These are phyloP conservation scores for Epizoanthus ramosus DNA, from an alignment of 92 coral and sea anemone species.

Conservation along the genomic window DNA sequence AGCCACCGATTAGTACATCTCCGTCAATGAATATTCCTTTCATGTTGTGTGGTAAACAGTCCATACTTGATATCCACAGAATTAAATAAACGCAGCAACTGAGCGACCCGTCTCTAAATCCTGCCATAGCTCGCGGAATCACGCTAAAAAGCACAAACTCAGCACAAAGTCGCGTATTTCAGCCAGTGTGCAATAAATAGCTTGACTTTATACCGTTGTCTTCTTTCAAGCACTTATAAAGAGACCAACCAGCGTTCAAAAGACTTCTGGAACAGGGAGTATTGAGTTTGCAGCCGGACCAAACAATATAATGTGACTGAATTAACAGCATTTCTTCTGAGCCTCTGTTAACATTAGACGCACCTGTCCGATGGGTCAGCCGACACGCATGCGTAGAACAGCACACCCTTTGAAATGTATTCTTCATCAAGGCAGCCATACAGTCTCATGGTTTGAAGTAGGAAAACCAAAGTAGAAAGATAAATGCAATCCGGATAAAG, in stretches of 20 bases:
- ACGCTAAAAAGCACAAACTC: neutral
- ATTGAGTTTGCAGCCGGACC: neutral
- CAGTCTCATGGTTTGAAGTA: neutral
- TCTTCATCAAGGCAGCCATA: neutral
- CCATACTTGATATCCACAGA: constrained; percentile 9
- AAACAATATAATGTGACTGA: neutral
- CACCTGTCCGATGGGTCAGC: constrained; percentile 25
- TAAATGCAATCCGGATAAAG: neutral
- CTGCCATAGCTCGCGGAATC: constrained; percentile 1
- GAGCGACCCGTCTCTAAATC: neutral
- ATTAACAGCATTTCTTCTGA: constrained; percentile 5
- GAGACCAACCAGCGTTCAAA: neutral
- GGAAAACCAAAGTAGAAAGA: neutral
- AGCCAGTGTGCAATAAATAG: neutral
- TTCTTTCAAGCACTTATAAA: neutral
- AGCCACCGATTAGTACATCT: constrained; percentile 64
- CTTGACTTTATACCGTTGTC: neutral
- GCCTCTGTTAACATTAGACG: neutral
- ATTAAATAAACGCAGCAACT: neutral
- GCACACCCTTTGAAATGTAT: too few relatives aligned
- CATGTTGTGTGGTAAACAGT: neutral
- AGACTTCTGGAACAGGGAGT: neutral
- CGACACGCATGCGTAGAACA: constrained; percentile 24
- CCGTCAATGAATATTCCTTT: constrained; percentile 47
- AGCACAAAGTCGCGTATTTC: neutral